These are phyloP conservation scores for Yponomeuta malinellus DNA, from an alignment of 2,888 invertebrate species.

Conservation along the genomic window DNA sequence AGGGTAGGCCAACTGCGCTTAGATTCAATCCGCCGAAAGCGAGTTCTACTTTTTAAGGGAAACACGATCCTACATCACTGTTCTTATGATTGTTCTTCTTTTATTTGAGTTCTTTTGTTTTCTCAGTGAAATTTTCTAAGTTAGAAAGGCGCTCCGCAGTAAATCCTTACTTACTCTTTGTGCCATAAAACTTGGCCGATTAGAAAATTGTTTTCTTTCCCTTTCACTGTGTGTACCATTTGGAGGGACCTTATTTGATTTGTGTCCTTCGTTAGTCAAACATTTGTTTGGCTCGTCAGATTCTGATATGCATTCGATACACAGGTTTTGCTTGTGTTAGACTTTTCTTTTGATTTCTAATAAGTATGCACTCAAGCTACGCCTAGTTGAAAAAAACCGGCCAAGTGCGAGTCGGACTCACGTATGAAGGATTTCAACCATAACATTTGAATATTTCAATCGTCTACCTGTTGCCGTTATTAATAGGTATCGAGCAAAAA, in stretches of 20 bases:
- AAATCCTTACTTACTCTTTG: conserved; percentile 68
- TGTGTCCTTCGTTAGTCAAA: conserved; percentile 20
- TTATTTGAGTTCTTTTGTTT: conserved; percentile 73
- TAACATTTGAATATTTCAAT: no score
- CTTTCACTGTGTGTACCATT: conserved; percentile 20
- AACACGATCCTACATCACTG: conserved; percentile 57
- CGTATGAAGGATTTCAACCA: no score
- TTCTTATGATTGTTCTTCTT: conserved; percentile 74
- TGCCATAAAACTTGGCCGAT: conserved; percentile 63
- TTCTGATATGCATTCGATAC: neutral
- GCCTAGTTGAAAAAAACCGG: no score
- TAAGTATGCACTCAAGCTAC: no score
- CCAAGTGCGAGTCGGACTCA: no score
- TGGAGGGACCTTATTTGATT: conserved; percentile 26
- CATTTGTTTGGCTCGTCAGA: neutral
- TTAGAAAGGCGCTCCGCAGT: conserved; percentile 61
- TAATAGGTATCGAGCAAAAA: no score
- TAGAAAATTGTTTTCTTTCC: conserved; percentile 57
- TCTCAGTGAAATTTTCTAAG: conserved; percentile 71
- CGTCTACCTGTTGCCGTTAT: no score
- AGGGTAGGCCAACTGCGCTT: neutral
- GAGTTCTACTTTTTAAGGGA: conserved; percentile 44
- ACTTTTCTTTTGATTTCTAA: neutral
- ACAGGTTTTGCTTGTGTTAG: neutral
- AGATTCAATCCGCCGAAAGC: conserved; percentile 16